phyloP scores from a whole-genome alignment of 2,797 vertebrate species.

The Gambelia wislizenii region DNA sequence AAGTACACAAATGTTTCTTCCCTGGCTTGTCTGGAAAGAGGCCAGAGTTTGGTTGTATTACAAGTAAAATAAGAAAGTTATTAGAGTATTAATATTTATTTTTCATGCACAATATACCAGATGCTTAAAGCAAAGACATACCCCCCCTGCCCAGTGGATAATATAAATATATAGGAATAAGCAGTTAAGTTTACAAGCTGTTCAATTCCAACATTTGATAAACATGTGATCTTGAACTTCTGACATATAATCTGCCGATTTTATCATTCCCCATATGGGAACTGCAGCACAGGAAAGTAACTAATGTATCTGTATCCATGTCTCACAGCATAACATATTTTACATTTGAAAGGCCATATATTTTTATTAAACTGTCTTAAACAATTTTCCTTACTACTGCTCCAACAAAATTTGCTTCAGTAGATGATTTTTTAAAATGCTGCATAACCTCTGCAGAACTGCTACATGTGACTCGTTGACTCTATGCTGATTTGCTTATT shows the following conservation, averaged over 20 bases:
- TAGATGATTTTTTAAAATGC: neutral
- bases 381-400: neutral
- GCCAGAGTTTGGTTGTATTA: neutral
- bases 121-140: neutral
- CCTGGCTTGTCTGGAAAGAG: neutral
- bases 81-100: neutral
- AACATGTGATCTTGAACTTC: neutral
- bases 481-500: neutral
- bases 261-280: slow-evolving; percentile 9
- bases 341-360: slow-evolving; percentile 22
- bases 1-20: neutral
- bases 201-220: neutral
- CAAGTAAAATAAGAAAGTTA: neutral
- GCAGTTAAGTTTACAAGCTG: neutral
- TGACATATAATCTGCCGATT: slow-evolving; percentile 3
- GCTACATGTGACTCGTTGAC: neutral
- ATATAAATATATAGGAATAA: slow-evolving; percentile 1
- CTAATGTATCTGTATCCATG: neutral
- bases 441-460: neutral
- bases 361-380: slow-evolving; percentile 30
- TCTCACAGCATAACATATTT: slow-evolving; percentile 14
- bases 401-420: neutral
- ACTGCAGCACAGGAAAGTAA: neutral
- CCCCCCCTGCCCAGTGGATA: neutral
- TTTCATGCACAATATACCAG: neutral